Conservation (phyloP, 2,888 invertebrate species). For the Cheilosia scutellata region DNA sequence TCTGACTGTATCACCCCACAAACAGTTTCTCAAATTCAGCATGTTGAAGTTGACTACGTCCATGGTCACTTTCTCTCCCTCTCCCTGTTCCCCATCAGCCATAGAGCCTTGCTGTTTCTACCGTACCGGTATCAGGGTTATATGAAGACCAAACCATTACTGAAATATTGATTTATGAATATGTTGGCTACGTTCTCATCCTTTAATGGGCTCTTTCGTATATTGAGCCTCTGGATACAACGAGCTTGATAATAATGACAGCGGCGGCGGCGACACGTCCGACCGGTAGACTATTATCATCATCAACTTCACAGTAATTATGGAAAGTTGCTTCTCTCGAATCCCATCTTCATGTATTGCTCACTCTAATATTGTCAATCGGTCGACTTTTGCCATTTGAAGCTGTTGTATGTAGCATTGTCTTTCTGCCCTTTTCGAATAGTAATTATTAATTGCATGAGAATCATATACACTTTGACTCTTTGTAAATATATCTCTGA, state of each 20-base stretch:
- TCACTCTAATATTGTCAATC: slow-evolving; percentile 61
- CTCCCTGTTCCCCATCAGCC: slow-evolving; percentile 28
- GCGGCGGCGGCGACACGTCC: slow-evolving; percentile 67
- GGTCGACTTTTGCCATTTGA: slow-evolving; percentile 61
- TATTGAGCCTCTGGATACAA: slow-evolving; percentile 64
- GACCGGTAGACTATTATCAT: slow-evolving; percentile 71
- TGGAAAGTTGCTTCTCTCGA: slow-evolving; percentile 63
- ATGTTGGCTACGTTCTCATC: slow-evolving; percentile 47
- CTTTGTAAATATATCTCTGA: slow-evolving; percentile 45
- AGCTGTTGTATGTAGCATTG: slow-evolving; percentile 45
- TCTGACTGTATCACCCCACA: slow-evolving; percentile 57
- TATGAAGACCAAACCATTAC: slow-evolving; percentile 61
- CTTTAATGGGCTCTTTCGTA: slow-evolving; percentile 62
- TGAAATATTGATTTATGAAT: slow-evolving; percentile 71
- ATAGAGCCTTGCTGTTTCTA: slow-evolving; percentile 30
- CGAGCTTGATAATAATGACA: slow-evolving; percentile 62
- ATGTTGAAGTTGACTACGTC: slow-evolving; percentile 49
- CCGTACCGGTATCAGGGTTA: slow-evolving; percentile 66
- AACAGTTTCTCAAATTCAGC: slow-evolving; percentile 59
- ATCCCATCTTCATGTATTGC: slow-evolving; percentile 49
- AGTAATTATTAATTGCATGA: slow-evolving; percentile 69
- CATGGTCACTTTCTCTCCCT: slow-evolving; percentile 54
- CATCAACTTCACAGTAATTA: slow-evolving; percentile 71
- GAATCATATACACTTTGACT: slow-evolving; percentile 65
- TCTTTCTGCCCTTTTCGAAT: slow-evolving; percentile 57